Percentiles rank a stretch among this genome's conserved stretches.
Evolutionary conservation across 2,113 vertebrate genomes (phyloP).

Genomic region (Psilopogon haemacephalus): DNA sequence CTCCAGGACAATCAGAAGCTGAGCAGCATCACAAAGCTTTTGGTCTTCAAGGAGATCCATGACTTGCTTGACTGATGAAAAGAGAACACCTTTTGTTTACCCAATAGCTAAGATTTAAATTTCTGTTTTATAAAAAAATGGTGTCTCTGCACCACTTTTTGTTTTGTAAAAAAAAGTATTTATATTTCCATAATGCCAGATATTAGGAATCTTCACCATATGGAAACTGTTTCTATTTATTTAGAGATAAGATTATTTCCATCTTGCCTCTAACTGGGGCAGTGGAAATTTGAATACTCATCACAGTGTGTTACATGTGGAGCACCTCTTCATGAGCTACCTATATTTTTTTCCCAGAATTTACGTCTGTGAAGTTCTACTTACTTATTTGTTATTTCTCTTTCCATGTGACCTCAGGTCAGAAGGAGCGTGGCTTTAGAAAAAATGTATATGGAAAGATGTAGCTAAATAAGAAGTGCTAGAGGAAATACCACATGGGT

Average conservation of each 20-base stretch:
- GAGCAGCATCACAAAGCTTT: constrained; percentile 45
- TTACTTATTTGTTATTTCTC: not conserved
- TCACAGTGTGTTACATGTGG: not conserved
- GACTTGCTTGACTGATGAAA: constrained; percentile 58
- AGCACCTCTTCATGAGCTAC: not conserved
- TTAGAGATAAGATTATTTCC: not conserved
- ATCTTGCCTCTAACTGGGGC: not conserved
- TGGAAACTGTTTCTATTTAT: not conserved
- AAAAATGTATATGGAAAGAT: not conserved
- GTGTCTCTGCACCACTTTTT: not conserved
- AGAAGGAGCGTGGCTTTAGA: not conserved
- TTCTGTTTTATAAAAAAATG: not conserved
- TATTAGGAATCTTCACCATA: not conserved
- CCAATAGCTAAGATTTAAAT: not conserved
- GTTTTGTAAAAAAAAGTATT: not conserved
- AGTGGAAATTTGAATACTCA: not conserved
- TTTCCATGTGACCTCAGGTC: not conserved
- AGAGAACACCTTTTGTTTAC: constrained; percentile 4
- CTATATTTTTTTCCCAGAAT: not conserved
- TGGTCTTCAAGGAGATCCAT: constrained; percentile 54
- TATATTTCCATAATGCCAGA: not conserved
- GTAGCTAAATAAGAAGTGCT: not conserved
- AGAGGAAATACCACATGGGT: not conserved
- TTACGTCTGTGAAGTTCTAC: not conserved
- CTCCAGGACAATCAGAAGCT: constrained; percentile 77